Evolutionary conservation across 2,113 vertebrate genomes (phyloP).

Genomic region (Phalacrocorax aristotelis): DNA sequence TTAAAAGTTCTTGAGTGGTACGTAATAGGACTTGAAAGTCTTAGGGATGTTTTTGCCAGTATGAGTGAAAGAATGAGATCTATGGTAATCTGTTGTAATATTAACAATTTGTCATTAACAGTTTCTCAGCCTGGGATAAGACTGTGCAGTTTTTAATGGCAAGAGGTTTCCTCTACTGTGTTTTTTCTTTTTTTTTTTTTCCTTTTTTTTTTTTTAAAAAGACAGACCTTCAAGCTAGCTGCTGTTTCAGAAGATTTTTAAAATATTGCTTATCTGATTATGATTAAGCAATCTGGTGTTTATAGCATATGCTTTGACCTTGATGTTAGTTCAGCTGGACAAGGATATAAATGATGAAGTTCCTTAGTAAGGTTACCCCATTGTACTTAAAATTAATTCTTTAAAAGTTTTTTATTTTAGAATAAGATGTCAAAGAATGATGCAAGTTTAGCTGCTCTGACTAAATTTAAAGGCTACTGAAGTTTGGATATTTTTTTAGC

Average conservation of each 20-base stretch:
- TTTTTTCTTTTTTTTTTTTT: background rate
- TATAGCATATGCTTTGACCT: conserved; percentile 16
- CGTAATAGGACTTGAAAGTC: background rate
- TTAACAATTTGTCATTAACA: background rate
- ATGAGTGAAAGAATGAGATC: background rate
- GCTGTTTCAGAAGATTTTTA: conserved; percentile 12
- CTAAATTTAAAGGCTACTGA: background rate
- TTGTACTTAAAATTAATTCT: conserved; percentile 5
- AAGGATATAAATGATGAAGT: background rate
- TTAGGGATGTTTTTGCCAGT: background rate
- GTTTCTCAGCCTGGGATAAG: background rate
- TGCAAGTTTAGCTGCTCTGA: background rate
- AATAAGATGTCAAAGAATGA: background rate
- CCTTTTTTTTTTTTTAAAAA: background rate
- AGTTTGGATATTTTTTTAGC: background rate
- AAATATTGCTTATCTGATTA: conserved; percentile 41
- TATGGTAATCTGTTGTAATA: background rate
- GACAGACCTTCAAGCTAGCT: background rate
- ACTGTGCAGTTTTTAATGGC: background rate
- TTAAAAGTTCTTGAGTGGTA: background rate
- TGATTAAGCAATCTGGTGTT: conserved; percentile 23
- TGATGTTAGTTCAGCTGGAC: conserved; percentile 35
- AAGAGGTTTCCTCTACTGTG: background rate
- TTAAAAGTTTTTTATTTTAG: background rate
- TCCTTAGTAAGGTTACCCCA: background rate